Evolutionary conservation across 2,888 invertebrate species (phyloP).

Genomic region (Drosophila percnosoma): DNA sequence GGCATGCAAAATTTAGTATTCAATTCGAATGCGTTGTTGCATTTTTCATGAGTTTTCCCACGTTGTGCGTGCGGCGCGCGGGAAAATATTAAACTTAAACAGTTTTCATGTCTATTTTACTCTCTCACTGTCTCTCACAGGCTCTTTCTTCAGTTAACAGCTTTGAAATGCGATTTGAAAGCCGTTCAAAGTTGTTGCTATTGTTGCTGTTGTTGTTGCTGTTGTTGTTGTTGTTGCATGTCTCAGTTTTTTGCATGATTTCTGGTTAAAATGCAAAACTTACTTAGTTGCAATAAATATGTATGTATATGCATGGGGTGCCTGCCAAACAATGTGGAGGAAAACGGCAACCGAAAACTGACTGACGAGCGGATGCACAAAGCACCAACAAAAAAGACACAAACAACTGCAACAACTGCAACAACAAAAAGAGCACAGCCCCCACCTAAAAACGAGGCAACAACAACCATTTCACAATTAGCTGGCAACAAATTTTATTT

Average conservation of each 20-base stretch:
- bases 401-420: slow-evolving; percentile 18
- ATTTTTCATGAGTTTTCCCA: slow-evolving; percentile 72
- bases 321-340: slow-evolving; percentile 70
- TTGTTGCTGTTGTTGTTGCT: slow-evolving; percentile 25
- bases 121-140: slow-evolving; percentile 8
- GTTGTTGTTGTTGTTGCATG: slow-evolving; percentile 62
- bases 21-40: slow-evolving; percentile 59
- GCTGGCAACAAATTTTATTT: slow-evolving; percentile 62
- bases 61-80: slow-evolving; percentile 76
- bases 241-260: slow-evolving; percentile 72
- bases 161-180: slow-evolving; percentile 70
- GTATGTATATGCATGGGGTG: slow-evolving; percentile 73
- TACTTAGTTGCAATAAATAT: slow-evolving; percentile 73
- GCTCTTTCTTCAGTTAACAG: slow-evolving; percentile 69
- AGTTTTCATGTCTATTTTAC: slow-evolving; percentile 56
- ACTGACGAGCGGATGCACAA: slow-evolving; percentile 76
- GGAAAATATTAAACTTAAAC: slow-evolving; percentile 72
- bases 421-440: slow-evolving; percentile 18
- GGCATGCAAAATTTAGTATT: slow-evolving; percentile 56
- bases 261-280: slow-evolving; percentile 76
- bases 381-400: slow-evolving; percentile 20
- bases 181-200: slow-evolving; percentile 51
- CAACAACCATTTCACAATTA: slow-evolving; percentile 57
- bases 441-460: slow-evolving; percentile 46
- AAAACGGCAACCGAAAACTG: slow-evolving; percentile 68